These are phyloP conservation scores for Gymnobelideus leadbeateri DNA, from an alignment of 2,113 vertebrate genomes.

Conservation along the genomic window DNA sequence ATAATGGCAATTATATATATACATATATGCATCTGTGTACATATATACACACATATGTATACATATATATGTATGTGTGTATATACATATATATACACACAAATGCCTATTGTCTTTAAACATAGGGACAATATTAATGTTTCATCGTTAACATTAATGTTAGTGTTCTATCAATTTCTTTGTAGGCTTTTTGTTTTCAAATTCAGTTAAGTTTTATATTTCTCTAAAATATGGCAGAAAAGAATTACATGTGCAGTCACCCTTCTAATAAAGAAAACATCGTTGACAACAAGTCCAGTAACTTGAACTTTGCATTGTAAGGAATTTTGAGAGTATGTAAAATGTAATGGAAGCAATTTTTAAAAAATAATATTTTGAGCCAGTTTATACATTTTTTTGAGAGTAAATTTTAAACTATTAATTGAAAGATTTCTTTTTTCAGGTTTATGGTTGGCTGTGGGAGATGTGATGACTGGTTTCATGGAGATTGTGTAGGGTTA, in stretches of 20 bases:
- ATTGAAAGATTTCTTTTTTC: background rate
- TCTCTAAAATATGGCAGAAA: background rate
- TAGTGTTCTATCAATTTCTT: background rate
- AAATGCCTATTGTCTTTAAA: background rate
- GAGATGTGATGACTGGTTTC: slow-evolving; percentile 99
- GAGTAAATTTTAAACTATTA: background rate
- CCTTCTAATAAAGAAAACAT: background rate
- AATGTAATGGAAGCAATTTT: background rate
- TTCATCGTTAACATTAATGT: background rate
- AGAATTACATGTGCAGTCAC: background rate
- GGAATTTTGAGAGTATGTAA: background rate
- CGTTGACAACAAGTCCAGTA: background rate
- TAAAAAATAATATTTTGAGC: background rate
- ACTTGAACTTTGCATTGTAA: background rate
- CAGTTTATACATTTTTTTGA: slow-evolving; percentile 21
- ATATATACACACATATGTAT: too few relatives aligned
- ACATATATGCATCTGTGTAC: too few relatives aligned
- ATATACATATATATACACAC: too few relatives aligned
- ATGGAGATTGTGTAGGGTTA: slow-evolving; percentile 97
- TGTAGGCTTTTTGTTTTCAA: background rate
- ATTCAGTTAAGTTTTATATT: background rate
- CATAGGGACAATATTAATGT: background rate
- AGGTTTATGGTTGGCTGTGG: slow-evolving; percentile 99
- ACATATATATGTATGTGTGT: too few relatives aligned
- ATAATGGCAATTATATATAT: background rate